Evolutionary conservation across 2,888 invertebrate genomes (phyloP).

Genomic region (Elegia similella): DNA sequence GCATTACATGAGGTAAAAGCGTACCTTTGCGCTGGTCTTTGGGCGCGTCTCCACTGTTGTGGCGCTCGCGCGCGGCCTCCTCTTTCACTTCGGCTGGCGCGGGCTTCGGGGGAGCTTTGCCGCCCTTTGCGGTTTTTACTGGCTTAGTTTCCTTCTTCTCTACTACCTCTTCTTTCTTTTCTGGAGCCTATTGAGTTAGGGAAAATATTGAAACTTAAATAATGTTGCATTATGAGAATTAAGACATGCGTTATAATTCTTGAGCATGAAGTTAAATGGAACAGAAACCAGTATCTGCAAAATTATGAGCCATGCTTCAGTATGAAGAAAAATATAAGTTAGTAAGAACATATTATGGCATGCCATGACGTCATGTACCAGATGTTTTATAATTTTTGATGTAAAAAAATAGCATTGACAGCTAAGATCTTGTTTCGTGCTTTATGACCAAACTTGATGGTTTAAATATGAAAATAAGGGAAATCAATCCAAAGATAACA

Average conservation of each 20-base stretch:
- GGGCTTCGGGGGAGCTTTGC: conserved; percentile 39
- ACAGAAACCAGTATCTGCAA: neutral
- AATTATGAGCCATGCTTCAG: conserved; percentile 1
- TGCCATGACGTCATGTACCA: conserved; percentile 1
- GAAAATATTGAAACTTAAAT: neutral
- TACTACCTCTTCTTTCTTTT: conserved; percentile 61
- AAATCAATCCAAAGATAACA: neutral
- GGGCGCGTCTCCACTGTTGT: conserved; percentile 52
- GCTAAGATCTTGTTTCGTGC: conserved; percentile 7
- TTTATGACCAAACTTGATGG: neutral
- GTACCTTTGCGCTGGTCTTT: conserved; percentile 74
- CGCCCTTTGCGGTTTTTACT: conserved; percentile 45
- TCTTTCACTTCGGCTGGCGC: conserved; percentile 52
- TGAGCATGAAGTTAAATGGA: neutral
- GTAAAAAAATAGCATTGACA: neutral
- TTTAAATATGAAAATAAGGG: neutral
- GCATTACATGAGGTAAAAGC: neutral
- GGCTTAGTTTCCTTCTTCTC: conserved; percentile 60
- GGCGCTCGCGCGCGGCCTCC: conserved; percentile 51
- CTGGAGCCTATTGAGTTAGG: conserved; percentile 39
- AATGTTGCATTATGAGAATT: neutral
- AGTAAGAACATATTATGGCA: neutral
- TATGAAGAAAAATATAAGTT: neutral
- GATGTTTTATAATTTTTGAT: neutral
- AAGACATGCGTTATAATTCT: neutral